Evolutionary conservation across 1,140 invertebrate species (phyloP), one percentile per base, ranked within the genome.

Genomic region (Lordiphosa collinella): DNA sequence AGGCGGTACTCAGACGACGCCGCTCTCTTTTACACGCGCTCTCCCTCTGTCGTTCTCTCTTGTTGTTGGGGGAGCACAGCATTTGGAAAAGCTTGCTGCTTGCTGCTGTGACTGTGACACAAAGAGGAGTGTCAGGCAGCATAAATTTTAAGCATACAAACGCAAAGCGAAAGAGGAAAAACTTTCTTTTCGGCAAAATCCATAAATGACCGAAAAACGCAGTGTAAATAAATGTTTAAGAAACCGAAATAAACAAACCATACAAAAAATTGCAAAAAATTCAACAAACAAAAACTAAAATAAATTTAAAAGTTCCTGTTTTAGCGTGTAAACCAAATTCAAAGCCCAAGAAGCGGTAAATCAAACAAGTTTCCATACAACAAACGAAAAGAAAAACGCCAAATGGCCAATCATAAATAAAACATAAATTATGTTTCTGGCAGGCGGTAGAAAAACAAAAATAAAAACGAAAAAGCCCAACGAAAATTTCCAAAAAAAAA

Each of bases 131-230:
- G 76, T 80, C 76, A 80, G 56, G 71, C 78, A 82, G 67, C 76
- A 82, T 82, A 82, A 82, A 82, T 82, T 82, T 80, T 71, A 25
- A 79, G 75, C 75, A 80, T 80, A 80, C 75, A 71, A 79, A 82
- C 66, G 61, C 76, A 63, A 65, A 68, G 76, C 52, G 55, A 82
- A 63, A 65, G 55, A 47, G 31, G 22, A 13, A 44, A 44, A 25
- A 44, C 11, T 44, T 40, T 25, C 51, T 79, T 80, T 82, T 82
- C 76, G 76, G 78, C 76, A 65, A 80, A 80, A 75, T 73, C 35
- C 49, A 29, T 50, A 40, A 35, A 25, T 25, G 22, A 25, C 22
- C 22, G 22, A 11, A 47, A 55, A 35, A 47, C 47, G 51, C 48
- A 43, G 52, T 73, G 78, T 84, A 75, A 75, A 76, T 71, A 76